Percentiles rank a stretch among this genome's conserved stretches.
Evolutionary conservation across 2,888 invertebrate genomes (phyloP).

Genomic region (Empis stercorea): DNA sequence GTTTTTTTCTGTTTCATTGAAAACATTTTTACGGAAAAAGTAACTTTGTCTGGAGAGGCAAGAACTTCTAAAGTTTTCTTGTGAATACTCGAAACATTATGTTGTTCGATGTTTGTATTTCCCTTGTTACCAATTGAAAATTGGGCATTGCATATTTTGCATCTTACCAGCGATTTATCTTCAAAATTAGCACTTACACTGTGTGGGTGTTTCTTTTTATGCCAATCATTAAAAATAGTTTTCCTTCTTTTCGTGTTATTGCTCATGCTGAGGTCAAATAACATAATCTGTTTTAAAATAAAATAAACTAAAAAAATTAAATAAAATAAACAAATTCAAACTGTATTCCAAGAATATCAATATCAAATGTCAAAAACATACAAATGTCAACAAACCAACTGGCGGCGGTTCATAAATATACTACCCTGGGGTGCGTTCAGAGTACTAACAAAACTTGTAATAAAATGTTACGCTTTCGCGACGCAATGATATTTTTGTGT

Average conservation of each 20-base stretch:
- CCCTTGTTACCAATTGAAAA: neutral
- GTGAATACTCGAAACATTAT: too few species aligned
- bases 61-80: neutral
- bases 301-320: neutral
- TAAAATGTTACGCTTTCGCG: neutral
- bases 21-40: neutral
- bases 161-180: neutral
- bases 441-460: neutral
- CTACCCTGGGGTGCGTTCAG: neutral
- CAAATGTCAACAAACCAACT: neutral
- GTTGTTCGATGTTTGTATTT: too few species aligned
- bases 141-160: neutral
- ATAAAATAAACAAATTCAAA: neutral
- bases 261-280: neutral
- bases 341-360: neutral
- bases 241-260: neutral
- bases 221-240: neutral
- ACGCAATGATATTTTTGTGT: neutral
- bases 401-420: neutral
- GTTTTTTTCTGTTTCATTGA: neutral
- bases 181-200: neutral
- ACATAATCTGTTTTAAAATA: neutral
- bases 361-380: neutral
- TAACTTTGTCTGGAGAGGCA: neutral
- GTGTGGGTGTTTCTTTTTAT: neutral